Conservation (phyloP, 2,888 invertebrate genomes). For the Lithosia quadra region DNA sequence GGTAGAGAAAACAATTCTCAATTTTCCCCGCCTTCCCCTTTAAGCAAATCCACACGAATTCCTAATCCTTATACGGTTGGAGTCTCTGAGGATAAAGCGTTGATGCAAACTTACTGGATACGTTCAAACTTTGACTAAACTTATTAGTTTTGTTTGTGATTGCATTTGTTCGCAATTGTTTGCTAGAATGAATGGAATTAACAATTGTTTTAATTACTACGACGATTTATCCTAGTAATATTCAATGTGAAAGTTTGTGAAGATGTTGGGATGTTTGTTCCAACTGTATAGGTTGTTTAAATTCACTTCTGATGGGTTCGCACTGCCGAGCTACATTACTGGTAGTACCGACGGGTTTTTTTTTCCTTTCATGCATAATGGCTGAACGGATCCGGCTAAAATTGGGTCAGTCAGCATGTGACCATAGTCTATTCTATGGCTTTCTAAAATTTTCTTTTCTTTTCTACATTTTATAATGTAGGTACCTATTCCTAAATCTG, state of each 20-base stretch:
- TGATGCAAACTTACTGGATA: conserved; percentile 65
- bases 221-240: background rate
- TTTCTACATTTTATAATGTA: no score
- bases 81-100: conserved; percentile 67
- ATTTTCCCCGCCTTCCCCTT: conserved; percentile 76
- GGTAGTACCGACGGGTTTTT: no score
- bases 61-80: conserved; percentile 79
- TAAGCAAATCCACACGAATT: conserved; percentile 81
- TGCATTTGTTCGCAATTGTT: conserved; percentile 28
- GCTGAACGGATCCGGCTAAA: no score
- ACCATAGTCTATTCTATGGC: no score
- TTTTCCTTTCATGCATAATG: no score
- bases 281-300: no score
- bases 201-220: conserved; percentile 15
- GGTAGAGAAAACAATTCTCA: conserved; percentile 79
- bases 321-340: no score
- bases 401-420: no score
- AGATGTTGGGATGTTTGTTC: no score
- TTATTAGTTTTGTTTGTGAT: conserved; percentile 34
- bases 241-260: background rate
- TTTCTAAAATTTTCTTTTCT: no score
- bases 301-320: no score
- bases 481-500: background rate
- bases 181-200: conserved; percentile 17
- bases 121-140: conserved; percentile 43